Conservation (phyloP, 2,888 invertebrate species). For the Fragum whitleyi region DNA sequence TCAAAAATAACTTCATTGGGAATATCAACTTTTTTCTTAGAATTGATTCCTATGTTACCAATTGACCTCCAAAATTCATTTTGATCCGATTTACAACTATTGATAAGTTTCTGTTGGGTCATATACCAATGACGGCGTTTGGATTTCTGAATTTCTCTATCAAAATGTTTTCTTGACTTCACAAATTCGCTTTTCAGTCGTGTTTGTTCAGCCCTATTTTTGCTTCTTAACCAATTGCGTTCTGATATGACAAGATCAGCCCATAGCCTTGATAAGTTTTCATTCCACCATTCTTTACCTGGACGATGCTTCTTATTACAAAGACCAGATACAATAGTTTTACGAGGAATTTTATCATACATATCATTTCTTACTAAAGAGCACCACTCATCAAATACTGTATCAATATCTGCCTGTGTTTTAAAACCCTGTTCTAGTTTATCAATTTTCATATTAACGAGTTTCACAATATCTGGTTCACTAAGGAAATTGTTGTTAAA, state of each 20-base stretch:
- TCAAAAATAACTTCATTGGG: too few species aligned
- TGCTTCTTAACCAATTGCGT: conserved; percentile 21
- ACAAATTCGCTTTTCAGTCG: not conserved
- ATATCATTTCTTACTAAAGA: conserved; percentile 21
- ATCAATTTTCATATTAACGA: not conserved
- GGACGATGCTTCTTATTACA: conserved; percentile 3
- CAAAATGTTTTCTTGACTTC: conserved; percentile 19
- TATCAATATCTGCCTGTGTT: conserved; percentile 25
- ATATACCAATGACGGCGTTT: conserved; percentile 34
- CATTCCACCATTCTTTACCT: conserved; percentile 24
- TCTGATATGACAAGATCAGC: conserved; percentile 7
- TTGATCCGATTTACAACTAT: conserved; percentile 13
- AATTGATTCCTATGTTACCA: conserved; percentile 29
- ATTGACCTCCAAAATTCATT: conserved; percentile 34
- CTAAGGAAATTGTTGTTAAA: not conserved
- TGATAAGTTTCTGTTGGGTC: conserved; percentile 15
- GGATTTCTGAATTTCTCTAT: conserved; percentile 25
- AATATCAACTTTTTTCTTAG: too few species aligned
- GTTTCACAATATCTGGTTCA: not conserved
- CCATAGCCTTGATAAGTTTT: conserved; percentile 4
- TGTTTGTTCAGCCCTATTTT: conserved; percentile 9
- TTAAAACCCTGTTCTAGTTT: conserved; percentile 21
- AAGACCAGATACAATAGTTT: conserved; percentile 10
- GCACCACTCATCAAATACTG: conserved; percentile 26
- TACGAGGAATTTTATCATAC: conserved; percentile 20